A percentile compares a stretch with the other conserved stretches of the same genome.
Evolutionary conservation across 1,140 invertebrate genomes (phyloP).

Genomic region (Drosophila ironensis): DNA sequence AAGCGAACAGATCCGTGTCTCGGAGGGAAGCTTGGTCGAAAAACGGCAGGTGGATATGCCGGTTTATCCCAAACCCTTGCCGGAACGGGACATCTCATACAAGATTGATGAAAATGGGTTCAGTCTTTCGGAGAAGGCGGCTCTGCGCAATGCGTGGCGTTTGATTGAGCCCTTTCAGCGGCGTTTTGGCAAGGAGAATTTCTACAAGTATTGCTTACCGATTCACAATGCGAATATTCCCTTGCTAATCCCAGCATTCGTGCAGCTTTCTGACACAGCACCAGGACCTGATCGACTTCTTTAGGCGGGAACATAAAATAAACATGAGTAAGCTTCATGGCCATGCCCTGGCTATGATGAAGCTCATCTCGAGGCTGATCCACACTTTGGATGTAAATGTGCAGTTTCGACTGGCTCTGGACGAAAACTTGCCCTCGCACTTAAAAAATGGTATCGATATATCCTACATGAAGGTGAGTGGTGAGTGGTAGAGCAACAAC

Average conservation of each 20-base stretch:
- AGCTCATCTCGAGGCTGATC: conserved; percentile 13
- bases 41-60: neutral
- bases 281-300: conserved; percentile 19
- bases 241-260: no score
- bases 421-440: conserved; percentile 26
- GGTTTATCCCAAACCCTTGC: conserved; percentile 32
- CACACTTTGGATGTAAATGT: conserved; percentile 13
- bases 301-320: conserved; percentile 11
- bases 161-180: conserved; percentile 40
- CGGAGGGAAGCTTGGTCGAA: neutral
- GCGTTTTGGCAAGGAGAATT: conserved; percentile 37
- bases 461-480: conserved; percentile 12
- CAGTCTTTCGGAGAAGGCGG: conserved; percentile 18
- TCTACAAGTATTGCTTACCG: conserved; percentile 11
- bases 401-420: conserved; percentile 28
- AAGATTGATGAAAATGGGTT: conserved; percentile 31
- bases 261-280: conserved; percentile 23
- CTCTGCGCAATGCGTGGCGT: conserved; percentile 41
- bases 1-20: neutral
- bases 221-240: no score
- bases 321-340: conserved; percentile 19
- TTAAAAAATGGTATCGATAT: conserved; percentile 24
- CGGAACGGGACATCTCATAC: conserved; percentile 1
- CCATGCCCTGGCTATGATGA: conserved; percentile 36
- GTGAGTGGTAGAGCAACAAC: no score